phyloP scores from a whole-genome alignment of 2,888 invertebrate species.

The Carterocephalus palaemon region DNA sequence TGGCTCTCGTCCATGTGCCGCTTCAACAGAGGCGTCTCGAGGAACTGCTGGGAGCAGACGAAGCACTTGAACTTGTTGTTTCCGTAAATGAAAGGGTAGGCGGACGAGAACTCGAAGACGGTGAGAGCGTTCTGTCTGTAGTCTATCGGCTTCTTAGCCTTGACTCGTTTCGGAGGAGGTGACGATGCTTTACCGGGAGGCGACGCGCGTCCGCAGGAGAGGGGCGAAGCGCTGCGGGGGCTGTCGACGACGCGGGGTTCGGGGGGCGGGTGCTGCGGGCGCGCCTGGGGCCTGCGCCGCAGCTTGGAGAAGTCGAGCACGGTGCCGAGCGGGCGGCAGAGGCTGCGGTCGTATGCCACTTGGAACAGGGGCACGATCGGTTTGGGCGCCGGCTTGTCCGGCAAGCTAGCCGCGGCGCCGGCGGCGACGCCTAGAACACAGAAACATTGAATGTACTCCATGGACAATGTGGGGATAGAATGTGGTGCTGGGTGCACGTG shows the following conservation, averaged over 20 bases:
- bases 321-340: conserved; percentile 68
- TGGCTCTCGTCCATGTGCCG: conserved; percentile 60
- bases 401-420: conserved; percentile 35
- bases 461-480: conserved; percentile 31
- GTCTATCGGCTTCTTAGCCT: conserved; percentile 45
- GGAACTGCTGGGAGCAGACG: conserved; percentile 62
- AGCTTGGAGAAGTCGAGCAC: conserved; percentile 58
- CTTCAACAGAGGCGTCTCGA: conserved; percentile 55
- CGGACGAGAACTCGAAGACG: conserved; percentile 65
- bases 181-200: conserved; percentile 26
- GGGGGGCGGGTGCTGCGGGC: conserved; percentile 17
- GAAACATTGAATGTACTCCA: conserved; percentile 45
- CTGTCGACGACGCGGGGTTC: conserved; percentile 34
- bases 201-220: conserved; percentile 28
- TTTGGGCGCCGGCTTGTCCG: conserved; percentile 41
- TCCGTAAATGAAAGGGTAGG: conserved; percentile 67
- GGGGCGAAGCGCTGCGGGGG: conserved; percentile 57
- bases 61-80: conserved; percentile 73
- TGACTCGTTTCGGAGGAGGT: conserved; percentile 9
- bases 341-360: conserved; percentile 67
- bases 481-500: conserved; percentile 30
- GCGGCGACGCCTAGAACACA: conserved; percentile 70
- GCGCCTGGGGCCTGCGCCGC: conserved; percentile 32
- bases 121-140: conserved; percentile 60
- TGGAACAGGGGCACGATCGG: conserved; percentile 68